Evolutionary conservation across 2,113 vertebrate species (phyloP).

Genomic region (Phocoena phocoena): DNA sequence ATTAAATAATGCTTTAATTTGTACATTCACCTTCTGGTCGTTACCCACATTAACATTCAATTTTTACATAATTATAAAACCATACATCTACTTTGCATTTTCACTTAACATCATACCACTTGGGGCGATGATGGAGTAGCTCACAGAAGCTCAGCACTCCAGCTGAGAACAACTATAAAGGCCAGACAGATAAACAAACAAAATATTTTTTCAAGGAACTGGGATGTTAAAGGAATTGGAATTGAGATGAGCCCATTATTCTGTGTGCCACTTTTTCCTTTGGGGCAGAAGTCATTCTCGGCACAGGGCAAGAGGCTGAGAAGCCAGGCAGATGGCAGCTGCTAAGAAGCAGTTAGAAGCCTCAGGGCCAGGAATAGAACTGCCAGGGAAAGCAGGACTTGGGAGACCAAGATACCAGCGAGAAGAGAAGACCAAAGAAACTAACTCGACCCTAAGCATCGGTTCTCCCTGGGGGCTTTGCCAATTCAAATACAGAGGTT

Average conservation of each 20-base stretch:
- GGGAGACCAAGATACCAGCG: background rate
- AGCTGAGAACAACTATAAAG: background rate
- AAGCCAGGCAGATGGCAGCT: background rate
- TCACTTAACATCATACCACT: background rate
- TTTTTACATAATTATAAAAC: constrained; percentile 19
- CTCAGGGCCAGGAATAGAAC: background rate
- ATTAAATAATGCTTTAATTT: constrained; percentile 31
- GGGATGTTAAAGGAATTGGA: background rate
- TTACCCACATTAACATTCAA: background rate
- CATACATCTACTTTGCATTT: background rate
- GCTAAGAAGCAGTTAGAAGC: background rate
- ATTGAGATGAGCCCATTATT: background rate
- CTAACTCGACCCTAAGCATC: fast-evolving
- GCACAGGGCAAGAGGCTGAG: background rate
- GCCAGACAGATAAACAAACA: background rate
- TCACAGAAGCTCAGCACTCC: background rate
- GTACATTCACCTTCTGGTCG: constrained; percentile 2
- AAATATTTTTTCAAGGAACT: background rate
- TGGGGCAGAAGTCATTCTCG: background rate
- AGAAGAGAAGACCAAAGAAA: background rate
- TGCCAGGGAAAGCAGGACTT: background rate
- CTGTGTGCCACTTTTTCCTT: background rate
- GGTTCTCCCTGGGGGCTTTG: background rate
- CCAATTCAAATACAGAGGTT: background rate
- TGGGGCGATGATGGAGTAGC: background rate